Percentiles rank a stretch among this genome's conserved stretches.
These are phyloP conservation scores for Anoplophora glabripennis DNA, from an alignment of 1,140 invertebrate genomes.

Conservation along the genomic window DNA sequence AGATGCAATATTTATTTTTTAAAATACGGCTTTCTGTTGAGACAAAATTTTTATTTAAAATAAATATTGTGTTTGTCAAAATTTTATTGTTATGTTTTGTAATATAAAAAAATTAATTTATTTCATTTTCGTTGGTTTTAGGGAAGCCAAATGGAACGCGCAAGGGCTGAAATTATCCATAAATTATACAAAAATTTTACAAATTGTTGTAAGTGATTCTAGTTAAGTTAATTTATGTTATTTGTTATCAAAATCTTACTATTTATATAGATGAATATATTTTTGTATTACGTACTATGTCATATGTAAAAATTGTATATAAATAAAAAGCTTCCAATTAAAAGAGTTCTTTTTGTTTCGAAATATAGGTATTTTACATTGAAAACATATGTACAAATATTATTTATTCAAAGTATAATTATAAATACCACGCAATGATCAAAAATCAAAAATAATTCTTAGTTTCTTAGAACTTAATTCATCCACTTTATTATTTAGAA, in stretches of 20 bases:
- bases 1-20: conserved; percentile 8
- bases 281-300: conserved; percentile 30
- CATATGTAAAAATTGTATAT: conserved; percentile 41
- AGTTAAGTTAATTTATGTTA: conserved; percentile 36
- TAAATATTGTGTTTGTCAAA: conserved; percentile 1
- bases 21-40: not conserved
- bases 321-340: conserved; percentile 16
- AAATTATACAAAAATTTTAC: conserved; percentile 3
- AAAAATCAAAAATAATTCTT: too few species aligned
- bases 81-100: not conserved
- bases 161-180: conserved; percentile 31
- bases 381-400: too few species aligned
- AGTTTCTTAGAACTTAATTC: too few species aligned
- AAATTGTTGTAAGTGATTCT: conserved; percentile 27
- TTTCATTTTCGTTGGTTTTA: conserved; percentile 33
- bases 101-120: not conserved
- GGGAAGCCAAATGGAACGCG: conserved; percentile 37
- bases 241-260: conserved; percentile 34
- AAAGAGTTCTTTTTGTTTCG: conserved; percentile 11
- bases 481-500: too few species aligned
- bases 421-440: too few species aligned
- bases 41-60: conserved; percentile 3
- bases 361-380: too few species aligned
- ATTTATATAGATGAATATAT: conserved; percentile 35
- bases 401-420: too few species aligned